Percentiles rank a stretch among this genome's conserved stretches.
Conservation (phyloP, 2,888 invertebrate species). For the Orthonevra nobilis region DNA sequence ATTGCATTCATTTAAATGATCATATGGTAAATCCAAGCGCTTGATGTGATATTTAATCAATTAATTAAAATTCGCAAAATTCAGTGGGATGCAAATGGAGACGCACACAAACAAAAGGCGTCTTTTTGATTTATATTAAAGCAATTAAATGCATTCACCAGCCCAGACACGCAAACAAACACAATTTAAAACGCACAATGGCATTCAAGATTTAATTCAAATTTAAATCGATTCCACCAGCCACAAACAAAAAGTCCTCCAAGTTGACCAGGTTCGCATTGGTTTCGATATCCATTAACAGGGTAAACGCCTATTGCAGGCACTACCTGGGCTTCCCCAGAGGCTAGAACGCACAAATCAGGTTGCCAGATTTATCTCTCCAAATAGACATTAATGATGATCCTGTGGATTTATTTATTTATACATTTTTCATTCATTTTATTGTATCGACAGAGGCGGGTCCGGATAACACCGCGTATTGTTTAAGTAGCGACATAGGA, state of each 20-base stretch:
- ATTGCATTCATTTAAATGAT: conserved; percentile 52
- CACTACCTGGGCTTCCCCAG: no score
- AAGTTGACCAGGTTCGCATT: conserved; percentile 21
- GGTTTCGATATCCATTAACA: conserved; percentile 50
- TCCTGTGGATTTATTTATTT: no score
- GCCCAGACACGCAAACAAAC: conserved; percentile 5
- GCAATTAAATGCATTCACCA: conserved; percentile 63
- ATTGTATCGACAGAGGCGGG: no score
- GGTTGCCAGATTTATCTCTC: no score
- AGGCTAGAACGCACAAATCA: no score
- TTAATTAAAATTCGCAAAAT: conserved; percentile 51
- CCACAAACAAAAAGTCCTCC: conserved; percentile 16
- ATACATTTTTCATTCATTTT: no score
- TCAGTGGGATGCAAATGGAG: conserved; percentile 9
- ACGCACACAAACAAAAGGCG: conserved; percentile 23
- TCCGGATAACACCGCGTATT: no score
- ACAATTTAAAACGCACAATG: conserved; percentile 63
- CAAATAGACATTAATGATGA: no score
- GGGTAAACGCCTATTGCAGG: conserved; percentile 41
- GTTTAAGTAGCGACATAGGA: no score
- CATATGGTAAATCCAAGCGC: conserved; percentile 46
- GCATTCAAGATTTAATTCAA: conserved; percentile 67
- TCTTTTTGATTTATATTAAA: conserved; percentile 58
- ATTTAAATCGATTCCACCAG: conserved; percentile 60
- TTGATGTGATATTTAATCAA: conserved; percentile 63